phyloP scores from a whole-genome alignment of 2,888 invertebrate species.

The Abscondita cerata region DNA sequence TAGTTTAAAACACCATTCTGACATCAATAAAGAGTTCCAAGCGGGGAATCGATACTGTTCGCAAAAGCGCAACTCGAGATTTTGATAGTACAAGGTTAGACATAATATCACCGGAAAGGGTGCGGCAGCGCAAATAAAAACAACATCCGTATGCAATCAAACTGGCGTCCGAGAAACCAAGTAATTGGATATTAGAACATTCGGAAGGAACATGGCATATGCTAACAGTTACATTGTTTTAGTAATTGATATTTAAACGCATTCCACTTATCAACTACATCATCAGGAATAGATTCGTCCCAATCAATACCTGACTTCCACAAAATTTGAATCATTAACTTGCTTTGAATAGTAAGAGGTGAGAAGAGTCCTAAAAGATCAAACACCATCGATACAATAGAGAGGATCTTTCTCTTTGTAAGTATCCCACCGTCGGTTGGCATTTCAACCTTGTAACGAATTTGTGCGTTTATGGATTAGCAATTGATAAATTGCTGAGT shows the following conservation, averaged over 20 bases:
- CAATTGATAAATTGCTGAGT: no score
- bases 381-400: neutral
- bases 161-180: constrained; percentile 43
- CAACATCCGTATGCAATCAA: constrained; percentile 39
- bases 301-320: neutral
- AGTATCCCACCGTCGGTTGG: neutral
- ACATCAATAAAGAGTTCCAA: constrained; percentile 26
- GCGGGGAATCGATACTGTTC: constrained; percentile 21
- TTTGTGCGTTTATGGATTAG: no score
- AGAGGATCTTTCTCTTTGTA: neutral
- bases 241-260: neutral
- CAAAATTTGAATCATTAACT: neutral
- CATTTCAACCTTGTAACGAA: neutral
- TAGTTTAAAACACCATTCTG: constrained; percentile 15
- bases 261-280: neutral
- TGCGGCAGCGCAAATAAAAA: constrained; percentile 27
- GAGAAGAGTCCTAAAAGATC: no score
- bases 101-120: constrained; percentile 16
- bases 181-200: constrained; percentile 18
- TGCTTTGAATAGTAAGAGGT: no score
- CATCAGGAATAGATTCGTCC: neutral
- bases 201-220: neutral
- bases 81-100: constrained; percentile 20
- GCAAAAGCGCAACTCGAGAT: constrained; percentile 25
- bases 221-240: neutral